These are phyloP conservation scores for Hydrolagus affinis DNA, from an alignment of 2,113 vertebrate species.

Conservation along the genomic window DNA sequence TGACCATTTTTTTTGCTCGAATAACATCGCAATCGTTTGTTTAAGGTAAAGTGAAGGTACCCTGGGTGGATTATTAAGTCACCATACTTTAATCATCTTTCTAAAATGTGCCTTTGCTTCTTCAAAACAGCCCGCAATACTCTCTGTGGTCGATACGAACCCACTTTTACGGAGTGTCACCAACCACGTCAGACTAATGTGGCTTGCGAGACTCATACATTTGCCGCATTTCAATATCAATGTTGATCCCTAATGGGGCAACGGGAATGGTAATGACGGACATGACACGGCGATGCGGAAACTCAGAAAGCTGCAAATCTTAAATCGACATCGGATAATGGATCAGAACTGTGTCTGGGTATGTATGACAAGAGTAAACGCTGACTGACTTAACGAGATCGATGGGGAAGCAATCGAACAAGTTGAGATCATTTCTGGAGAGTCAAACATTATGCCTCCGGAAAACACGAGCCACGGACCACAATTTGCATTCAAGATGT, in stretches of 20 bases:
- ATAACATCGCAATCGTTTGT: too few species aligned
- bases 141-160: not conserved
- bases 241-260: too few species aligned
- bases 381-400: not conserved
- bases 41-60: too few species aligned
- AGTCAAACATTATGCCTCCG: not conserved
- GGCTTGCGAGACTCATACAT: not conserved
- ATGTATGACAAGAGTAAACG: not conserved
- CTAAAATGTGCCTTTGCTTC: not conserved
- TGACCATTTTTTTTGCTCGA: too few species aligned
- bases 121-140: not conserved
- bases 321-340: not conserved
- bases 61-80: too few species aligned
- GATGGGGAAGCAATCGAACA: not conserved
- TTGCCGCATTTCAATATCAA: not conserved
- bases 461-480: not conserved
- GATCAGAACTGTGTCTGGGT: not conserved
- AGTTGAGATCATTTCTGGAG: not conserved
- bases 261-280: too few species aligned
- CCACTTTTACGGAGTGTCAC: not conserved
- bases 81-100: not conserved
- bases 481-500: not conserved
- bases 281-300: too few species aligned
- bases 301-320: too few species aligned
- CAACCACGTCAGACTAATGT: not conserved